phyloP scores from a whole-genome alignment of 2,797 vertebrate genomes.

The Melanogrammus aeglefinus region DNA sequence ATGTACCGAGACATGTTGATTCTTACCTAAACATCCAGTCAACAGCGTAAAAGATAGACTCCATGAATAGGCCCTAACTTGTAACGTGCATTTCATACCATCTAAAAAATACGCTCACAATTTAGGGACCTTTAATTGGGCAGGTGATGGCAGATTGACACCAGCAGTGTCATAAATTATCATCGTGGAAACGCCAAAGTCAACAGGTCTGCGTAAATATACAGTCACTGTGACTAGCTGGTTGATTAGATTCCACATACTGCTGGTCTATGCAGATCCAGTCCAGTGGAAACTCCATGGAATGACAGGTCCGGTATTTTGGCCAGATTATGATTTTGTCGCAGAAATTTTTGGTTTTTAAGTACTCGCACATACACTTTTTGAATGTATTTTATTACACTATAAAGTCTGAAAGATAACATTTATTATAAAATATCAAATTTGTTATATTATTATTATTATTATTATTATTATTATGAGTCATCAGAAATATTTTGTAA shows the following conservation, averaged over 20 bases:
- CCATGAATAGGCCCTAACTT: constrained; percentile 54
- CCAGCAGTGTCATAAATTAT: constrained; percentile 97
- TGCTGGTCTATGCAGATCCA: constrained; percentile 84
- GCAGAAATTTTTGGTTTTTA: neutral
- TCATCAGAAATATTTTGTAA: too few species aligned
- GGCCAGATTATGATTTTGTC: neutral
- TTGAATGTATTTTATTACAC: neutral
- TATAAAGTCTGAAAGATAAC: neutral
- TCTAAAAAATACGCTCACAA: constrained; percentile 68
- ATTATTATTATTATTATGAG: neutral
- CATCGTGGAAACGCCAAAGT: constrained; percentile 87
- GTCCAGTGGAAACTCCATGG: constrained; percentile 77
- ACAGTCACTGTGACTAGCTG: constrained; percentile 70
- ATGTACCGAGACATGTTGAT: constrained; percentile 60
- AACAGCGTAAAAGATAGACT: constrained; percentile 61
- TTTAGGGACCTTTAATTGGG: constrained; percentile 81
- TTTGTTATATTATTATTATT: too few species aligned
- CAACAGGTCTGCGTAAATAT: constrained; percentile 93
- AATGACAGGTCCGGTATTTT: constrained; percentile 24
- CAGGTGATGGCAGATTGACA: constrained; percentile 90
- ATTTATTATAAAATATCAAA: neutral
- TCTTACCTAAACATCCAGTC: constrained; percentile 58
- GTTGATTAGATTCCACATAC: constrained; percentile 88
- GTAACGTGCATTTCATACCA: constrained; percentile 63
- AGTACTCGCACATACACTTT: neutral